Percentiles rank a stretch among this genome's conserved stretches.
Evolutionary conservation across 2,888 invertebrate species (phyloP).

Genomic region (Rhamphomyia laevipes): DNA sequence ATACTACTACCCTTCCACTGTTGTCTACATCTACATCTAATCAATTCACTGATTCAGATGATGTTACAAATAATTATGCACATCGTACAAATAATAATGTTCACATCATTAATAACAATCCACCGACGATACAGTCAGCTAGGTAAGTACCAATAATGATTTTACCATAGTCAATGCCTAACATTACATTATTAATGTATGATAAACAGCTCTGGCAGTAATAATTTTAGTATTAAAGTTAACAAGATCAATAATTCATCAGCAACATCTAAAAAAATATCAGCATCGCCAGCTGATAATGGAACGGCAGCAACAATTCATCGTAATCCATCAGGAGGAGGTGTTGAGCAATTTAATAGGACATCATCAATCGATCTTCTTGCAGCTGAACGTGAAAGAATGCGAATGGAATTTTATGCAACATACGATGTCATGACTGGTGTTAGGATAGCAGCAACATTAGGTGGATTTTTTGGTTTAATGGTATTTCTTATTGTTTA

Average conservation of each 20-base stretch:
- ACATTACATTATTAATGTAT: no score
- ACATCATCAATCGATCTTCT: background rate
- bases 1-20: conserved; percentile 9
- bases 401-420: conserved; percentile 71
- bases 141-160: no score
- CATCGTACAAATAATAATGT: background rate
- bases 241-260: conserved; percentile 5
- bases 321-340: conserved; percentile 37
- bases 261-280: conserved; percentile 20
- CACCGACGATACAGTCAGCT: no score
- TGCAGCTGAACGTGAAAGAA: conserved; percentile 50
- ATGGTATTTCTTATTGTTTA: conserved; percentile 86
- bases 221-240: background rate
- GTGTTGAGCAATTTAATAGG: conserved; percentile 28
- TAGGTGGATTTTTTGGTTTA: conserved; percentile 82
- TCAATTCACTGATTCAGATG: background rate
- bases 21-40: no score
- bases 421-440: conserved; percentile 93
- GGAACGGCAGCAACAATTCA: conserved; percentile 5
- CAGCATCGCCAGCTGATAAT: conserved; percentile 16
- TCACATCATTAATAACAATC: conserved; percentile 4
- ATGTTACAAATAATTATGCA: background rate
- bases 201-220: conserved; percentile 3
- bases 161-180: no score
- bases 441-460: conserved; percentile 78